phyloP scores from a whole-genome alignment of 2,113 vertebrate species.

The Apteryx owenii region DNA sequence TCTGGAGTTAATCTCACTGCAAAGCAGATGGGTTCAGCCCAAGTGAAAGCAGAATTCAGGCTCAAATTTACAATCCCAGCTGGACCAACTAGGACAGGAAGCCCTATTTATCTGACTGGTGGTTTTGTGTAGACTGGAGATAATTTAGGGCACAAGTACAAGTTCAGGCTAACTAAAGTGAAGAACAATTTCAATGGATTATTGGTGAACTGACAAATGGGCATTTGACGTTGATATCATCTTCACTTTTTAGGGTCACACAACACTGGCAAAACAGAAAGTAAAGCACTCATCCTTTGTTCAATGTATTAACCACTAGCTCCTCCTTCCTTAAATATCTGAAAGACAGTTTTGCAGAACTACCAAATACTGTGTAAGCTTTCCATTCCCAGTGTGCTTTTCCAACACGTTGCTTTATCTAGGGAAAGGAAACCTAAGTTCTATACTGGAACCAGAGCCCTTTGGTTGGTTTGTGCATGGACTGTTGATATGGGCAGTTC shows the following conservation, averaged over 20 bases:
- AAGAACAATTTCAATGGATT: background rate
- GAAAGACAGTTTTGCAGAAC: background rate
- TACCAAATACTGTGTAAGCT: background rate
- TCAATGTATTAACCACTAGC: background rate
- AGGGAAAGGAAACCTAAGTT: background rate
- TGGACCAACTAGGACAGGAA: background rate
- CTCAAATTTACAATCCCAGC: background rate
- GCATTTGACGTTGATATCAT: background rate
- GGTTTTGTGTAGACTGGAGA: background rate
- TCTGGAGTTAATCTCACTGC: background rate
- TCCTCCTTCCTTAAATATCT: background rate
- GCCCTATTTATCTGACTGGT: background rate
- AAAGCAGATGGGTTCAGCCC: background rate
- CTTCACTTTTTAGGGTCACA: background rate
- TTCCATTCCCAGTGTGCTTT: background rate
- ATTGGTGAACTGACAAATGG: background rate
- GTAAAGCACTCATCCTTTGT: background rate
- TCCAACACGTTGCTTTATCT: background rate
- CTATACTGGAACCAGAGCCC: background rate
- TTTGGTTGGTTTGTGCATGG: background rate
- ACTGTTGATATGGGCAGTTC: background rate
- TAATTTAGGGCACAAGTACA: background rate
- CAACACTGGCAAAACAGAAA: background rate
- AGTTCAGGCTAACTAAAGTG: background rate
- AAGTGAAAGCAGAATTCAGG: background rate